Evolutionary conservation across 2,113 vertebrate species (phyloP), one percentile per base, ranked within the genome.

Genomic region (Daboia siamensis): DNA sequence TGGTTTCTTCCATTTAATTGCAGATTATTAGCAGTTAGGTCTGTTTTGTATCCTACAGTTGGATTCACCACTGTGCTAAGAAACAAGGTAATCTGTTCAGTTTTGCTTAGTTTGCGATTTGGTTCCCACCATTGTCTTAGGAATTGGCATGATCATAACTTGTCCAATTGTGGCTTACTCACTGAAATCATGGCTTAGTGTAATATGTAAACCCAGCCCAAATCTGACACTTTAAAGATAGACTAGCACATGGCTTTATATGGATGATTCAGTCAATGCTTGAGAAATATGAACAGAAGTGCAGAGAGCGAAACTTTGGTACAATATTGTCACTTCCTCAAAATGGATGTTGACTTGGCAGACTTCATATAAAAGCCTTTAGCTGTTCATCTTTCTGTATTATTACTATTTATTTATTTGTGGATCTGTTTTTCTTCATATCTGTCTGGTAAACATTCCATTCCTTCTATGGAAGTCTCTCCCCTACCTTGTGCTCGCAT

Each of bases 381-480:
- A 48, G 17, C 61, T 88, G 8, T 80, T 55, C n/a, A 13, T 44
- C 51, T 89, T 89, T 80, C 52, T 17, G 20, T 64, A 92, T 57
- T 52, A 23, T 39, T 51, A 44, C 55, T 92, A 48, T 89, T 85
- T 59, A 69, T 46, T 85, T 39, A 88, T 88, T 44, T 57, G n/a
- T 89, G 69, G 57, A 61, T 89, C 91, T 89, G 91, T 57, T 92
- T 92, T 89, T 55, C 55, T 92, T 89, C 91, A 89, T 44, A 51
- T 54, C 26, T 89, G 87, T 89, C 91, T 85, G 44, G 54, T 59
- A 74, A 57, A 85, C 23, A 85, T 92, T 85, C 91, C 69, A 89
- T 59, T 92, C 91, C 91, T 92, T 92, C 64, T 92, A 89, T 57
- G 91, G 91, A 85, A 89, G 87, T 74, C n/a, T 92, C 87, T 89